Percentiles rank a stretch among this genome's conserved stretches.
phyloP scores from a whole-genome alignment of 2,888 invertebrate species.

The Stenurella melanura region DNA sequence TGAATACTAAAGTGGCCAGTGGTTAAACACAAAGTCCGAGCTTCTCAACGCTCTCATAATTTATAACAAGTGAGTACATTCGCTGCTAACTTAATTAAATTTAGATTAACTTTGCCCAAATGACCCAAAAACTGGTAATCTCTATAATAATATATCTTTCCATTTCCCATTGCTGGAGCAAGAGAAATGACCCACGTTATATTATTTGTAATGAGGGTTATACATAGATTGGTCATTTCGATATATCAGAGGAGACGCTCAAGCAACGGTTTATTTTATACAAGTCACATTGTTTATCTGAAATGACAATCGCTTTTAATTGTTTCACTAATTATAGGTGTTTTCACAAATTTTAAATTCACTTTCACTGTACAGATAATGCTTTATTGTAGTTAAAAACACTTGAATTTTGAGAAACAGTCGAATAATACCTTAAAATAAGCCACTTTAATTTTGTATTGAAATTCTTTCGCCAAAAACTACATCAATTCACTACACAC shows the following conservation, averaged over 20 bases:
- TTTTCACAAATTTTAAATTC: no score
- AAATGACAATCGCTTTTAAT: neutral
- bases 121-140: constrained; percentile 63
- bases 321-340: no score
- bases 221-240: constrained; percentile 17
- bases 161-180: constrained; percentile 37
- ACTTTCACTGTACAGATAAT: no score
- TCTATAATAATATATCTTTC: constrained; percentile 55
- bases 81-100: constrained; percentile 65
- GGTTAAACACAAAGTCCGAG: constrained; percentile 49
- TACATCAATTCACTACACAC: no score
- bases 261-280: neutral
- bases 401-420: no score
- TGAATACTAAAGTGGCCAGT: constrained; percentile 47
- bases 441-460: no score
- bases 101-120: constrained; percentile 65
- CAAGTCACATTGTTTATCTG: neutral
- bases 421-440: no score
- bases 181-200: constrained; percentile 8
- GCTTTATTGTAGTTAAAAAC: no score
- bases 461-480: no score
- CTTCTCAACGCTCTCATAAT: constrained; percentile 47
- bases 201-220: constrained; percentile 29
- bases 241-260: constrained; percentile 17
- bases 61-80: constrained; percentile 51